Evolutionary conservation across 35 echinoderm and acorn worm species (phyloP).

Genomic region (Lytechinus pictus): DNA sequence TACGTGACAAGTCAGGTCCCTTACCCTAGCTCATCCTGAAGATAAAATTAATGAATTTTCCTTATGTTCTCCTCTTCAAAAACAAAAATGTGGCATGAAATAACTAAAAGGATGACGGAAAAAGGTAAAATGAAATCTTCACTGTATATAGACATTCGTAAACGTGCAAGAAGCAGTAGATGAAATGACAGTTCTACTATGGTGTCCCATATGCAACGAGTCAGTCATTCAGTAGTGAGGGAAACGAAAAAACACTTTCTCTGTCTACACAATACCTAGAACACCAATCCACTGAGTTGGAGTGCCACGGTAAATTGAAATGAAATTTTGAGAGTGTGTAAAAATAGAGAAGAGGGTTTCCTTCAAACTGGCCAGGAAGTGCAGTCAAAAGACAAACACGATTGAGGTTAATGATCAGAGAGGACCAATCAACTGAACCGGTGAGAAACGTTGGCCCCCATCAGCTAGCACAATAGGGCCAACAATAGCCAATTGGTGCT

Average conservation of each 20-base stretch:
- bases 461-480: neutral
- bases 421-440: slow-evolving; percentile 16
- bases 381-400: slow-evolving; percentile 31
- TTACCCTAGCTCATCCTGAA: neutral
- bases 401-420: slow-evolving; percentile 22
- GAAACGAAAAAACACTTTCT: slow-evolving; percentile 7
- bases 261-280: neutral
- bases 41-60: neutral
- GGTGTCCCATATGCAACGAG: neutral
- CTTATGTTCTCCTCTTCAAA: neutral
- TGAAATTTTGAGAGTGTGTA: neutral
- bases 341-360: neutral
- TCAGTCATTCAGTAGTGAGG: neutral
- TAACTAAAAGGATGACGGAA: neutral
- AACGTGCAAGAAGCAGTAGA: neutral
- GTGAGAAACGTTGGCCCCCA: neutral
- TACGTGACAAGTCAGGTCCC: neutral
- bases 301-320: neutral
- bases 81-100: neutral
- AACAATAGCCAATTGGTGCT: neutral
- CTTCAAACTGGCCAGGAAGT: slow-evolving; percentile 17
- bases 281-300: neutral
- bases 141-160: neutral
- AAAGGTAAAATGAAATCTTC: neutral
- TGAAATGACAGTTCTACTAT: neutral